Evolutionary conservation across 92 coral and sea anemone genomes (phyloP).

Genomic region (Isaurus tuberculatus): DNA sequence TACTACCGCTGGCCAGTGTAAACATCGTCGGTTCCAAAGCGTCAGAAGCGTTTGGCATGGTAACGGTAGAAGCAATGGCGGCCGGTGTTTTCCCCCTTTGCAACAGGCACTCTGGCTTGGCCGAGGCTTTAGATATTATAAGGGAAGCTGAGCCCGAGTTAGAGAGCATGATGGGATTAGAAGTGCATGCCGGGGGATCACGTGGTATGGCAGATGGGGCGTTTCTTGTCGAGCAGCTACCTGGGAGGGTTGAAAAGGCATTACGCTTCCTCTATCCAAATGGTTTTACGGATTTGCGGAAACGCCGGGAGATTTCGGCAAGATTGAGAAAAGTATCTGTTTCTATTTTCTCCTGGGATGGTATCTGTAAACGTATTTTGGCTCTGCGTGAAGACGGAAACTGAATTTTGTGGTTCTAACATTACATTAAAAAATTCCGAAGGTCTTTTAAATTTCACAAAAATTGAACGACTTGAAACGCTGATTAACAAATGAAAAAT

Average conservation of each 20-base stretch:
- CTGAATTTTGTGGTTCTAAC: neutral
- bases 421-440: neutral
- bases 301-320: slow-evolving; percentile 69
- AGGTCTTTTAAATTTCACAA: neutral
- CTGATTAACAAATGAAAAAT: neutral
- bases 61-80: slow-evolving; percentile 89
- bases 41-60: slow-evolving; percentile 91
- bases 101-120: slow-evolving; percentile 77
- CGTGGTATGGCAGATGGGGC: slow-evolving; percentile 88
- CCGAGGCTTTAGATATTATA: slow-evolving; percentile 80
- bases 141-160: slow-evolving; percentile 78
- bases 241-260: slow-evolving; percentile 68
- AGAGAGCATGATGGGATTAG: slow-evolving; percentile 72
- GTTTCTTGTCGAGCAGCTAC: slow-evolving; percentile 71
- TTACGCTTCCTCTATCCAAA: slow-evolving; percentile 77
- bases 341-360: slow-evolving; percentile 87
- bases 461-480: neutral
- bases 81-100: slow-evolving; percentile 88
- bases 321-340: slow-evolving; percentile 80
- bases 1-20: slow-evolving; percentile 81
- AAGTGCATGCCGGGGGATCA: slow-evolving; percentile 83
- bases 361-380: slow-evolving; percentile 71
- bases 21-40: slow-evolving; percentile 76
- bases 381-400: slow-evolving; percentile 44
- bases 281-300: slow-evolving; percentile 65